Evolutionary conservation across 2,888 invertebrate genomes (phyloP), one percentile per base, ranked within the genome.

Genomic region (Nipponacmea schrenckii): DNA sequence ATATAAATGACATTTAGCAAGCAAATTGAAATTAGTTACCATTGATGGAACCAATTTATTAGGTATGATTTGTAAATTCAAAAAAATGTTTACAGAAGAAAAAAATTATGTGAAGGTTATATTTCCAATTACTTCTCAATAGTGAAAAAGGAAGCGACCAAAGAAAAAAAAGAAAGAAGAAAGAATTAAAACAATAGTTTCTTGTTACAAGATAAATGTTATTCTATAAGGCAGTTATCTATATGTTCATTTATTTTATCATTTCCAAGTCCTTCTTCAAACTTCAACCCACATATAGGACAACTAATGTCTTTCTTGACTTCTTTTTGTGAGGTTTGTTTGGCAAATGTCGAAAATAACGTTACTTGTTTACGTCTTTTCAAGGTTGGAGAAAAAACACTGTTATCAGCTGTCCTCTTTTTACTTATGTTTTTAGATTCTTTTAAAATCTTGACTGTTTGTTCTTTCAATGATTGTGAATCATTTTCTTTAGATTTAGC

Each of bases 191-290:
- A 39, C 31, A 20, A 64, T 31, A 1, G 64, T 64, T 31, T 17
- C 20, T 31, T 20, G 17, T 31, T 10, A 39, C 39, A 31, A 24
- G 20, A 56, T 24, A 56, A n/a, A 24, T 24, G 26, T 76, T 67
- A 83, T 69, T 83, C 83, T 73, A 87, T 86, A 50, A 87, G 77
- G 72, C 87, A 87, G 73, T 84, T 85, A 68, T 87, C 87, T 70
- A 87, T 81, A 72, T 87, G 87, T 8, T 71, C 56, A 76, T 87
- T 87, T n/a, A 87, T 77, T n/a, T 84, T 83, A 10, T 74, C 73
- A 71, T 86, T 86, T 26, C 78, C 80, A 27, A 76, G 74, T 8
- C 77, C 77, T 20, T 71, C 68, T 2, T 81, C 77, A 79, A 86
- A 87, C 31, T 74, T 72, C 62, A 77, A 76, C 24, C 71, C 71